Percentiles rank a stretch among this genome's conserved stretches.
Evolutionary conservation across 2,113 vertebrate species (phyloP).

Genomic region (Aplodontia rufa): DNA sequence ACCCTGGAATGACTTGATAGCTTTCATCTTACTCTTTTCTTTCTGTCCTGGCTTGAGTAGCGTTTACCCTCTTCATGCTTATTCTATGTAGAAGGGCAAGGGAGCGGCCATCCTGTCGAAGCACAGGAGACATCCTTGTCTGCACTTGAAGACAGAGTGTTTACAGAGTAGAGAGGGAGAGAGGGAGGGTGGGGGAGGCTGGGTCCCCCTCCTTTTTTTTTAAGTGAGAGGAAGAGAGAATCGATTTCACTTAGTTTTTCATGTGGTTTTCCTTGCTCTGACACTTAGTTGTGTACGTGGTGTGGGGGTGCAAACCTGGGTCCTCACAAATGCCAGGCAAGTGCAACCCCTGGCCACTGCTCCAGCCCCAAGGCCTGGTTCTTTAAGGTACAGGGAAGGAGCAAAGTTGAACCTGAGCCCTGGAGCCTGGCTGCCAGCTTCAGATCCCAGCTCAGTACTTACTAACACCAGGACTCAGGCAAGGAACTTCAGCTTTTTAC

Average conservation of each 20-base stretch:
- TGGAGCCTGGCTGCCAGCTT: background rate
- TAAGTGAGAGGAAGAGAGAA: too few relatives aligned
- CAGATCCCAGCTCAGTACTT: background rate
- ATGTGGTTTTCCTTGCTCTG: too few relatives aligned
- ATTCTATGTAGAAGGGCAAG: background rate
- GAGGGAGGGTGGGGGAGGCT: rapidly evolving
- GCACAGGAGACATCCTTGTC: background rate
- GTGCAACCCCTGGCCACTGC: too few relatives aligned
- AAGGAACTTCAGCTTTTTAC: background rate
- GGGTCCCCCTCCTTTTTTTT: too few relatives aligned
- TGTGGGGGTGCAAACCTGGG: too few relatives aligned
- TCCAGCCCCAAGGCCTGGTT: too few relatives aligned
- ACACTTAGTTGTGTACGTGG: too few relatives aligned
- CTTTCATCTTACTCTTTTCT: background rate
- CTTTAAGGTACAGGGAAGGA: background rate
- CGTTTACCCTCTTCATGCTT: background rate
- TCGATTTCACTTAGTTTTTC: too few relatives aligned
- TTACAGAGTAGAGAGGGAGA: background rate
- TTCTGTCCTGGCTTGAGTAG: background rate
- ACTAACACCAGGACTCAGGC: background rate
- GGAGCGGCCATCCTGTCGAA: too few relatives aligned
- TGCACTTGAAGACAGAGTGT: background rate
- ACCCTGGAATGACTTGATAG: background rate
- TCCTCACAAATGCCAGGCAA: too few relatives aligned
- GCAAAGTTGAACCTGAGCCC: background rate